Evolutionary conservation across 2,797 vertebrate species (phyloP), one percentile per base, ranked within the genome.

Genomic region (Scolopax rusticola): DNA sequence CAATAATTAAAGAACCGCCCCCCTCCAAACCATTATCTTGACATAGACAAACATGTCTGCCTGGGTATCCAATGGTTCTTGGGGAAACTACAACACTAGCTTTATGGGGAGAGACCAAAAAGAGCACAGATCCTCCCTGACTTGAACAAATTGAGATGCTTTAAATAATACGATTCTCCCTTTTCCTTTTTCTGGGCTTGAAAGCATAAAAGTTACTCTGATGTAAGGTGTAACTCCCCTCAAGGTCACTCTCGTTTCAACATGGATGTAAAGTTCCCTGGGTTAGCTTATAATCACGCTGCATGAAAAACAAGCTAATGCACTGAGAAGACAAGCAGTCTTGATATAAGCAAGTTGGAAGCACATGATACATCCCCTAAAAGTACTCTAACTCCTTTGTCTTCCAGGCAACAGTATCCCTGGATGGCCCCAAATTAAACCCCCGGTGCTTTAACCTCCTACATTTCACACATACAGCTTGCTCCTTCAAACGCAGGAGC

Each of bases 81-180:
- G 16, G 15, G 13, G 7, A 10, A 61, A 36, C 20, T 11, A 6
- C 1, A 2, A 3, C 17, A 11, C 8, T n/a, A 28, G 1, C 25
- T 77, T 83, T 50, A 20, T 27, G 15, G 12, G 6, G 12, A 73
- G 28, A 73, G 33, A 28, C 5, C 24, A 45, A 80, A 71, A 43
- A 14, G 8, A 33, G 9, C n/a, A 63, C 36, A 73, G 33, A 38
- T 45, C 10, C 6, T 12, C 21, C 23, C 7, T 0, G 1, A 73
- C 17, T 40, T 12, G 23, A 76, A 87, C 25, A 15, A 61, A 11
- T 8, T 53, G 24, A 16, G 15, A 38, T 56, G 36, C 38, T 30
- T 82, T 23, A 51, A 33, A 19, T 16, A 61, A 36, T 27, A 30
- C 60, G 14, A 67, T 3, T 59, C 13, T 30, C 13, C 12, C 4